These are phyloP conservation scores for Cryptophagus acutangulus DNA, from an alignment of 2,888 invertebrate species.

Conservation along the genomic window DNA sequence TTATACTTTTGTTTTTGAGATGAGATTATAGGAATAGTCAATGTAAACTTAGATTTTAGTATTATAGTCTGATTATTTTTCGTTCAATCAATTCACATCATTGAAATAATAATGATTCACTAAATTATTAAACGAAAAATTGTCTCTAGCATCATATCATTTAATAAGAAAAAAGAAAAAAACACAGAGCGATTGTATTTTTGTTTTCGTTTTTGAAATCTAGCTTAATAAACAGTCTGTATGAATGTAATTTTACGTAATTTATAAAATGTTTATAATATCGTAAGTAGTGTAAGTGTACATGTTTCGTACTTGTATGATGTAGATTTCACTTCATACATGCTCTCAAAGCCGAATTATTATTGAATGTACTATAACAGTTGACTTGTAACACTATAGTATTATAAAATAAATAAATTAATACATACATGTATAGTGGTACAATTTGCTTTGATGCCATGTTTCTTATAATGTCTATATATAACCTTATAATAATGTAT, in stretches of 20 bases:
- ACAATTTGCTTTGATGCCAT: slow-evolving; percentile 49
- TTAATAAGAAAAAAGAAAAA: too few relatives aligned
- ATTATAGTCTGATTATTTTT: slow-evolving; percentile 2
- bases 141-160: too few relatives aligned
- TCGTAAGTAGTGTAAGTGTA: slow-evolving; percentile 41
- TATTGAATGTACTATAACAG: slow-evolving; percentile 43
- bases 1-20: slow-evolving; percentile 14
- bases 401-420: too few relatives aligned
- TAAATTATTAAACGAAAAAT: too few relatives aligned
- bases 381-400: slow-evolving; percentile 41
- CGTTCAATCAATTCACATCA: too few relatives aligned
- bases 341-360: slow-evolving; percentile 46
- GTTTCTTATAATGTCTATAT: slow-evolving; percentile 49
- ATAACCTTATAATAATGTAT: slow-evolving; percentile 49
- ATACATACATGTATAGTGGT: slow-evolving; percentile 45
- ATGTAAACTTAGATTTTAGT: slow-evolving; percentile 21
- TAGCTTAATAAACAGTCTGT: slow-evolving; percentile 27
- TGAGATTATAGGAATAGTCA: slow-evolving; percentile 15
- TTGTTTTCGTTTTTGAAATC: too few relatives aligned
- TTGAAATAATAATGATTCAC: too few relatives aligned
- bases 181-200: slow-evolving; percentile 25
- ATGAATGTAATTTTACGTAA: slow-evolving; percentile 33
- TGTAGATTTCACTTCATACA: slow-evolving; percentile 39
- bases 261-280: slow-evolving; percentile 35
- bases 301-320: slow-evolving; percentile 43